Evolutionary conservation across 1,140 invertebrate species (phyloP), one percentile per base, ranked within the genome.

Genomic region (Papilio aristodemus): DNA sequence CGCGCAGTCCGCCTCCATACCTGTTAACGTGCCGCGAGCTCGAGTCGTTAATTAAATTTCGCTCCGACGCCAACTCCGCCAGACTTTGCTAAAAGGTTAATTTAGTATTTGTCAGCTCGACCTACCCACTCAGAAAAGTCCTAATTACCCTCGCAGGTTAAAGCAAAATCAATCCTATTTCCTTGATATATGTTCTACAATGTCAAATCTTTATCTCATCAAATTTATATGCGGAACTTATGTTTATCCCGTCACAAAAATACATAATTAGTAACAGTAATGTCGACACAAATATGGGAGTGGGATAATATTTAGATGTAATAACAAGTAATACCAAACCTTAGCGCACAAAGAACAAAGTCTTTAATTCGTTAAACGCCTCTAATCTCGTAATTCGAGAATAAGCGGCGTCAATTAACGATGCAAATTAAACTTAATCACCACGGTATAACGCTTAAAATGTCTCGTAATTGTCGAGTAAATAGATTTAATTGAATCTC

Each of bases 71-170:
- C 66, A 73, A 70, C 74, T 70, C 71, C 69, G 74, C 75, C 77
- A 75, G 76, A 72, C 77, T 80, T 76, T 72, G 69, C 73, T 58
- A 83, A 80, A 77, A 80, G 72, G 71, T 80, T 81, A 79, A 79
- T 83, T 78, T 78, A 76, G 71, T 81, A 81, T 83, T 83, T 83
- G 81, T 81, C 73, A 79, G 77, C 78, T 76, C 36, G 22, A 54
- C 14, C 17, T n/a, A 57, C 59, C 54, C 17, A n/a, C 19, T 19
- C 27, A 62, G 66, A 71, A 79, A 76, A 62, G 72, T 57, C 43
- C 22, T 68, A 76, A 62, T 32, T 39, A 69, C 70, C 67, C 39
- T 50, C 22, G 39, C 17, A n/a, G 27, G 38, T 37, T 43, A 69
- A 60, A 37, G 25, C 41, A 75, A 71, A 68, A 69, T 68, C 41